Conservation (phyloP, 2,797 vertebrate species). For the Chaetodon trifasciatus region DNA sequence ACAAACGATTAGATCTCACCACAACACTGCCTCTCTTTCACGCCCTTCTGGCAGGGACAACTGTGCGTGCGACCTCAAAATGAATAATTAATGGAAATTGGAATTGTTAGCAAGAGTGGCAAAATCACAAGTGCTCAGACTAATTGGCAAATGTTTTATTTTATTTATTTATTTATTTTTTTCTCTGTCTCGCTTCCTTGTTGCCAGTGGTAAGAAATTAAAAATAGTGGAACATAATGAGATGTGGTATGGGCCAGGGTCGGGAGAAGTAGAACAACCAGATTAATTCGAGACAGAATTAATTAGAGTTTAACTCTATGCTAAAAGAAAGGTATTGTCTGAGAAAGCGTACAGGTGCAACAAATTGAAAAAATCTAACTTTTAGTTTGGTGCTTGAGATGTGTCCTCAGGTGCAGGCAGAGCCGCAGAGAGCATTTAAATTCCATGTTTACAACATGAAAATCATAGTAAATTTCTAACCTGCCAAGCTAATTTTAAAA, state of each 20-base stretch:
- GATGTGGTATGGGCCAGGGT: constrained; percentile 61
- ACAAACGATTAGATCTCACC: constrained; percentile 68
- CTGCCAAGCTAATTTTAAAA: constrained; percentile 5
- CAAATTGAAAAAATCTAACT: constrained; percentile 56
- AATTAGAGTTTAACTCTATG: constrained; percentile 62
- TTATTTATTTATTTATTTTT: constrained; percentile 56
- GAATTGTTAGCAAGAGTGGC: constrained; percentile 82
- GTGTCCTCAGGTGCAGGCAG: constrained; percentile 10
- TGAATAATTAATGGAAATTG: constrained; percentile 87
- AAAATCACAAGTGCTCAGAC: constrained; percentile 80
- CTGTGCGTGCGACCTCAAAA: constrained; percentile 68
- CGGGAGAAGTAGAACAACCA: constrained; percentile 47
- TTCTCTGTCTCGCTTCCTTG: constrained; percentile 43
- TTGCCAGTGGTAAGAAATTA: constrained; percentile 73
- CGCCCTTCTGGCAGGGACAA: constrained; percentile 64
- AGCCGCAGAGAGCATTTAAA: constrained; percentile 21
- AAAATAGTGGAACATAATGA: constrained; percentile 64
- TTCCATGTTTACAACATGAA: constrained; percentile 41
- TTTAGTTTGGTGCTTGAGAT: constrained; percentile 39
- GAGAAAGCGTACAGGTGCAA: constrained; percentile 33
- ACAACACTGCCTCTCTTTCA: constrained; percentile 62
- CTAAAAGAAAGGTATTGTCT: constrained; percentile 41
- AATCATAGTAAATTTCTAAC: constrained; percentile 17
- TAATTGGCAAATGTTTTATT: constrained; percentile 79
- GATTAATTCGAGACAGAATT: constrained; percentile 68